Evolutionary conservation across 2,797 vertebrate genomes (phyloP).

Genomic region (Ptychobarbus kaznakovi): DNA sequence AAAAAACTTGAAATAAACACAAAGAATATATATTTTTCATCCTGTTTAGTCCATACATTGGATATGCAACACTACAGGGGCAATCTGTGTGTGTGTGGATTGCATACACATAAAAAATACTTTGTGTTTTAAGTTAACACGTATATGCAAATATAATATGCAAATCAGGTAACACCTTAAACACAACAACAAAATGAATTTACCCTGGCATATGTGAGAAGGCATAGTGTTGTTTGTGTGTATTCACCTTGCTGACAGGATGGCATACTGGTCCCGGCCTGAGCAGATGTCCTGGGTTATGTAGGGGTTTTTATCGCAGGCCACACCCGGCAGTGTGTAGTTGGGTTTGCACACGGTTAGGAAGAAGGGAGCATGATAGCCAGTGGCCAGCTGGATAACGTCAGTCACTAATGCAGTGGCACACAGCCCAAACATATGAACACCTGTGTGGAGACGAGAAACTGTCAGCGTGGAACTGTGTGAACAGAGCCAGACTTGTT

Average conservation of each 20-base stretch:
- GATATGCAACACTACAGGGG: neutral
- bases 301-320: conserved; percentile 91
- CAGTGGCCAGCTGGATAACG: conserved; percentile 93
- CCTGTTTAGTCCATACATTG: neutral
- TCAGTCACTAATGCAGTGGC: conserved; percentile 95
- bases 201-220: conserved; percentile 1
- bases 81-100: neutral
- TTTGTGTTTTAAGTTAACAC: neutral
- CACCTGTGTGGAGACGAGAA: conserved; percentile 76
- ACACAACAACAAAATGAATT: neutral
- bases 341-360: conserved; percentile 97
- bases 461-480: neutral
- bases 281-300: conserved; percentile 94
- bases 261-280: conserved; percentile 90
- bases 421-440: conserved; percentile 95
- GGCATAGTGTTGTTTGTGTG: conserved; percentile 26
- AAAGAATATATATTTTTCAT: neutral
- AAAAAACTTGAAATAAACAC: neutral
- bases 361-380: conserved; percentile 96
- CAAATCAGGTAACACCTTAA: neutral
- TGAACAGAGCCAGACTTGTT: conserved; percentile 20
- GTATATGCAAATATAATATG: conserved; percentile 2
- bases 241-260: conserved; percentile 89
- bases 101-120: neutral
- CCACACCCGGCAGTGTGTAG: conserved; percentile 90